A percentile compares a stretch with the other conserved stretches of the same genome.
Conservation (phyloP, 1,140 invertebrate species). For the Tachypleus tridentatus region DNA sequence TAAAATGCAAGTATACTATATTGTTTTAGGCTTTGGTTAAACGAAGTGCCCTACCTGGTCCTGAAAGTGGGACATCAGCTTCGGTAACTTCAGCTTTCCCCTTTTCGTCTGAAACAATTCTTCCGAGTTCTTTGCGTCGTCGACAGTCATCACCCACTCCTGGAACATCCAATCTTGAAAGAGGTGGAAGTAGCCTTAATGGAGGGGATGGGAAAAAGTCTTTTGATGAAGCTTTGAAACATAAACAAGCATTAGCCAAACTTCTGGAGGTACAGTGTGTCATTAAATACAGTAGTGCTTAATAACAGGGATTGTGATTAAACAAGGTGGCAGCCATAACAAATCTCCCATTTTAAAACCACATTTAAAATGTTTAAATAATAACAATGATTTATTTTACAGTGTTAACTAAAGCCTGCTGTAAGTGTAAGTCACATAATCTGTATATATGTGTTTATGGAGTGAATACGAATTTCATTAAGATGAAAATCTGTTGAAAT, state of each 20-base stretch:
- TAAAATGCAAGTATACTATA: constrained; percentile 1
- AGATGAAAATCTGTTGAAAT: too few relatives aligned
- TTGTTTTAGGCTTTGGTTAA: constrained; percentile 52
- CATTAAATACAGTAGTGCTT: not conserved
- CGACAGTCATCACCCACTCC: constrained; percentile 53
- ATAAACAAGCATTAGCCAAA: constrained; percentile 42
- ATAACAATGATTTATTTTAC: too few relatives aligned
- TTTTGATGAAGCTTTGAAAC: constrained; percentile 39
- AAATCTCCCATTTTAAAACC: too few relatives aligned
- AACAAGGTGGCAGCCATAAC: too few relatives aligned
- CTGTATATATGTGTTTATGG: too few relatives aligned
- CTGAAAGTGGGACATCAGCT: constrained; percentile 22
- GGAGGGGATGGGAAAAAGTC: constrained; percentile 28
- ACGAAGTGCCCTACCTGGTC: constrained; percentile 44
- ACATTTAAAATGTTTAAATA: too few relatives aligned
- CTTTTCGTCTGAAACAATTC: constrained; percentile 34
- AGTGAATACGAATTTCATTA: too few relatives aligned
- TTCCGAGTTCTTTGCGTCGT: constrained; percentile 46
- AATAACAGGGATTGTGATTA: constrained; percentile 17
- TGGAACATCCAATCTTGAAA: constrained; percentile 33
- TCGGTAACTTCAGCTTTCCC: constrained; percentile 30
- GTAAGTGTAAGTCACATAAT: too few relatives aligned
- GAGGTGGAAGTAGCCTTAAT: constrained; percentile 3
- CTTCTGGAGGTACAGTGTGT: constrained; percentile 36
- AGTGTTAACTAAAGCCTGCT: too few relatives aligned